A percentile compares a stretch with the other conserved stretches of the same genome.
These are phyloP conservation scores for Podarcis lilfordi DNA, from an alignment of 2,797 vertebrate genomes.

Conservation along the genomic window DNA sequence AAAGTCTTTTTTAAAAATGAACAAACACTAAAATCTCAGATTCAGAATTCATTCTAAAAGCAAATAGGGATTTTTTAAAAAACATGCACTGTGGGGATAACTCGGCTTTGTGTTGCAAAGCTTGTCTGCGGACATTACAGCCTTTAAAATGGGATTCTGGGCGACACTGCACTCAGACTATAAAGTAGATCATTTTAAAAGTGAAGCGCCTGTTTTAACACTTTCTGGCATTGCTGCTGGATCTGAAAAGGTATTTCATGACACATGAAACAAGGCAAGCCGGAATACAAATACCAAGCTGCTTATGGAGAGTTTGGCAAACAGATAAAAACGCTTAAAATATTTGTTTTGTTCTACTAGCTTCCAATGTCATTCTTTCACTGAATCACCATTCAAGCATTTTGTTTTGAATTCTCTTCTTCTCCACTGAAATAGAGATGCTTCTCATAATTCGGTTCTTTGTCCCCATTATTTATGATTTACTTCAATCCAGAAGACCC, in stretches of 20 bases:
- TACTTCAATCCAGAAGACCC: not conserved
- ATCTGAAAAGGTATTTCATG: conserved; percentile 54
- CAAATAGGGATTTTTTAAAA: conserved; percentile 26
- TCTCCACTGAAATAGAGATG: conserved; percentile 12
- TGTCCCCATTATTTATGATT: not conserved
- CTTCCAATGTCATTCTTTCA: conserved; percentile 19
- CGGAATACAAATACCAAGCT: conserved; percentile 38
- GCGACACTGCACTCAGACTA: conserved; percentile 38
- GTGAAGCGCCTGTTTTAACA: conserved; percentile 49
- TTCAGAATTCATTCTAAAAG: conserved; percentile 28
- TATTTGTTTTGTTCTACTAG: conserved; percentile 30
- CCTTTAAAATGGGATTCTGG: conserved; percentile 56
- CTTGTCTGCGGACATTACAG: conserved; percentile 32
- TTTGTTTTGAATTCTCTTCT: conserved; percentile 17
- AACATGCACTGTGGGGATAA: conserved; percentile 16
- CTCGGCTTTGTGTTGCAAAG: conserved; percentile 32
- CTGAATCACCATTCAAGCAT: not conserved
- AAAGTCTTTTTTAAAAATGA: conserved; percentile 39
- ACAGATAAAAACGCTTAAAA: conserved; percentile 42
- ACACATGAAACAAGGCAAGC: conserved; percentile 32
- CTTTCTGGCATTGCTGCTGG: conserved; percentile 30
- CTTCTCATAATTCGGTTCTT: not conserved
- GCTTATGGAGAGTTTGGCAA: conserved; percentile 35
- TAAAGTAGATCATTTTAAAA: conserved; percentile 43
- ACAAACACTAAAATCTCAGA: conserved; percentile 20